These are phyloP conservation scores for Nothocercus nigrocapillus DNA, from an alignment of 2,113 vertebrate species.

Conservation along the genomic window DNA sequence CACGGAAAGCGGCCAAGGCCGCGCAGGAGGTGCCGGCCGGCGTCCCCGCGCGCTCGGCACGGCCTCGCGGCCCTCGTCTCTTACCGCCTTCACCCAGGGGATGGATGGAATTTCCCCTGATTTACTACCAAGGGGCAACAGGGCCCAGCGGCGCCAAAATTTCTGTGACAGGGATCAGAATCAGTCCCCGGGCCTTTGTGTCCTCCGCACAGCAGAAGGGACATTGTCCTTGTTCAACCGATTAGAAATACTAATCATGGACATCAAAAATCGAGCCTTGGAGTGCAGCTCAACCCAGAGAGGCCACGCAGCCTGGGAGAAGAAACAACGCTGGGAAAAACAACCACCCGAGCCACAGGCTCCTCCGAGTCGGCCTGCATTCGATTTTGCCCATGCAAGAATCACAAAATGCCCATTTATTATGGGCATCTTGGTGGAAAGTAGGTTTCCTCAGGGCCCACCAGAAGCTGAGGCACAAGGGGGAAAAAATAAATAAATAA, in stretches of 20 bases:
- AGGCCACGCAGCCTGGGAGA: conserved; percentile 11
- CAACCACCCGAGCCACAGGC: neutral
- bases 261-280: conserved; percentile 66
- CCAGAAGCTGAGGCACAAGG: neutral
- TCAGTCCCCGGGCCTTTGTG: conserved; percentile 62
- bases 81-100: neutral
- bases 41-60: fast-evolving
- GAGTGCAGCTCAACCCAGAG: conserved; percentile 53
- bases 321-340: neutral
- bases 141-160: conserved; percentile 41
- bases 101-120: conserved; percentile 49
- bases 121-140: conserved; percentile 20
- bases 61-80: neutral
- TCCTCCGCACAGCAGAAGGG: conserved; percentile 64
- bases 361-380: conserved; percentile 8
- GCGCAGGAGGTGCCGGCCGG: fast-evolving
- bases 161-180: conserved; percentile 43
- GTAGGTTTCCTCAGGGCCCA: neutral
- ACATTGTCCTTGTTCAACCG: conserved; percentile 71
- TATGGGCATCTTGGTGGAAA: conserved; percentile 16
- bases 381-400: conserved; percentile 45
- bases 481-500: neutral
- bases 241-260: conserved; percentile 75
- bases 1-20: neutral
- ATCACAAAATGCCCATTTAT: conserved; percentile 11